Base-by-base conservation (phyloP, 2,888 invertebrate genomes). In the Xanthostigma xanthostigma region DNA sequence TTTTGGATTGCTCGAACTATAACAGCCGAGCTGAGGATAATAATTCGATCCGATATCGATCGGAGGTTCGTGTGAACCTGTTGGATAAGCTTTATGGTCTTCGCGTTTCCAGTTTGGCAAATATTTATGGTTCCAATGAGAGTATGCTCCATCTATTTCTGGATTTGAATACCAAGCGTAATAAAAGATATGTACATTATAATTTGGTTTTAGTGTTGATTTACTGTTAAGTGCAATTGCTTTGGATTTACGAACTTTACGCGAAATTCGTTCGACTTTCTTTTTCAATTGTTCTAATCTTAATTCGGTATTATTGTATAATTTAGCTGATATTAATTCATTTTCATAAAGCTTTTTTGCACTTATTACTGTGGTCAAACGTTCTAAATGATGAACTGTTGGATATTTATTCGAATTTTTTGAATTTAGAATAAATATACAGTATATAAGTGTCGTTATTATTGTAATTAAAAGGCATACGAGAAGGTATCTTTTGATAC, bases 21-120 rank as follows among this genome's bases (percentile, higher is more conserved):
- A 76, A 37, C 71, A 66, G 2, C 74, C 76, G 10, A 75, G 58
- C 40, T 59, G 50, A 8, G 76, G 76, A 55, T 72, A 76, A 56
- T 64, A 76, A 56, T 69, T 72, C 9, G 74, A 63, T 2, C 70
- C 74, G 44, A 75, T 68, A 55, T 74, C 74, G 46, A 67, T 65
- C 2, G 76, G 77, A 0, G 77, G 76, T 36, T 59, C 55, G 56
- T 77, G 76, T 11, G 54, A 58, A 13, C 71, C 72, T 8, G 63
- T 64, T 0, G 71, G 71, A 60, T 70, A 73, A 11, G 67, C 61
- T 49, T 62, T 60, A 9, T 60, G 65, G 46, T 67, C 66, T 36
- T 64, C 64, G 17, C 53, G 51, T 47, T 59, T 58, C 64, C 63
- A 64, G 50, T 63, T 62, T 8, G 62, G 59, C 34, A 64, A 50